Evolutionary conservation across 2,113 vertebrate genomes (phyloP), one percentile per base, ranked within the genome.

Genomic region (Trogon melanurus): DNA sequence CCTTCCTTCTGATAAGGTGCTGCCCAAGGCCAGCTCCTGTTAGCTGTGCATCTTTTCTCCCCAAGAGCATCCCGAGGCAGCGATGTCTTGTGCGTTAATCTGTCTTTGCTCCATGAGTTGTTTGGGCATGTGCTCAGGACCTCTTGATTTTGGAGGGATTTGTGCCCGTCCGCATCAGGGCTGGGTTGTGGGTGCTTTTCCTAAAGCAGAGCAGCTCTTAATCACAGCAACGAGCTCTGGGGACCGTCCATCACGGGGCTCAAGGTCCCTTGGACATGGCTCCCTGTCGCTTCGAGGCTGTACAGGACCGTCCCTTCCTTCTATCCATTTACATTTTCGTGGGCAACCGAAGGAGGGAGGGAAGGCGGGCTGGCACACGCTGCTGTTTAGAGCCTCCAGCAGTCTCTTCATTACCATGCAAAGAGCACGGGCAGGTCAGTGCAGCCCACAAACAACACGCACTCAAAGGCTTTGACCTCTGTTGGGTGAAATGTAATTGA

Each of bases 51-150:
- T n/a, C 44, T 44, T 50, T 8, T 19, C 6, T 13, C 41, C 60
- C 57, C 30, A 47, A 1, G 16, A 17, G 30, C 57, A 50, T 23
- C 45, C 56, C 5, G 1, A 48, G 73, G 48, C 41, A 73, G 17
- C 0, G 0, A 6, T 2, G 15, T 22, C 23, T 32, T 3, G 0
- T 1, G 36, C 21, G n/a, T 70, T 4, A 5, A 18, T 26, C 47
- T 4, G 1, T 15, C n/a, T 27, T 21, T 36, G 27, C 47, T 36
- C 32, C 2, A 0, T 0, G 38, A 25, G 29, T 21, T 30, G 1
- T 29, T 11, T 1, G 5, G 65, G 61, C 16, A n/a, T 8, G 0
- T 1, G 25, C 56, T 27, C 16, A 25, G n/a, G 12, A 47, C 18
- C 29, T 51, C 22, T 25, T 57, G 13, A 30, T 76, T 73, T 58